Percentiles rank a stretch among this genome's conserved stretches.
phyloP scores from a whole-genome alignment of 2,888 invertebrate species.

The Nipponacmea schrenckii region DNA sequence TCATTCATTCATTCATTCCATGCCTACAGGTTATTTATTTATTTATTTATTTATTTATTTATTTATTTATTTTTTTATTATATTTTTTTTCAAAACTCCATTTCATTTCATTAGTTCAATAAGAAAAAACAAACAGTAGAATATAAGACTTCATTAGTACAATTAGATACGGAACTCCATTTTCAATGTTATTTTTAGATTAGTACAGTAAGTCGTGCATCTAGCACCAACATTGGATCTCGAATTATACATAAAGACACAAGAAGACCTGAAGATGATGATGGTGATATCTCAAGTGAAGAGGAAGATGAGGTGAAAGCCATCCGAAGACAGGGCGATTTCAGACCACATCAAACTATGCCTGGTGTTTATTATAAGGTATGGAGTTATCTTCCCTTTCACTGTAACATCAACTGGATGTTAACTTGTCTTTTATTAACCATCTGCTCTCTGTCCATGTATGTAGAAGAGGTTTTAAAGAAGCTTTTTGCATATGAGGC shows the following conservation, averaged over 20 bases:
- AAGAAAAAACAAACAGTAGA: not conserved
- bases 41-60: not conserved
- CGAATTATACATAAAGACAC: conserved; percentile 53
- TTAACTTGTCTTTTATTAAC: too few species aligned
- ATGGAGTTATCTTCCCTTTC: not conserved
- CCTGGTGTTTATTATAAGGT: conserved; percentile 65
- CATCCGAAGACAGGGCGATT: conserved; percentile 52
- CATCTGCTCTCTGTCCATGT: too few species aligned
- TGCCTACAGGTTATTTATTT: not conserved
- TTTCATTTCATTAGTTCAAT: too few species aligned
- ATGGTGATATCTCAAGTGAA: conserved; percentile 38
- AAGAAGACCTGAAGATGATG: conserved; percentile 44
- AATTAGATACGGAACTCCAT: too few species aligned
- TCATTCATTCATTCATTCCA: not conserved
- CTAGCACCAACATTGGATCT: conserved; percentile 49
- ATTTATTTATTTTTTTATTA: not conserved
- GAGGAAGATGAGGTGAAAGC: conserved; percentile 43
- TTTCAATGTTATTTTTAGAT: too few species aligned
- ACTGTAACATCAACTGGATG: too few species aligned
- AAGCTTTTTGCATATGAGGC: too few species aligned
- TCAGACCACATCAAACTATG: conserved; percentile 58
- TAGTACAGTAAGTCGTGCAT: not conserved
- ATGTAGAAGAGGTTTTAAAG: too few species aligned
- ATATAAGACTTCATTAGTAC: not conserved
- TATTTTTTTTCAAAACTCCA: too few species aligned